Evolutionary conservation across 2,888 invertebrate genomes (phyloP), one percentile per base, ranked within the genome.

Genomic region (Dryobotodes eremita): DNA sequence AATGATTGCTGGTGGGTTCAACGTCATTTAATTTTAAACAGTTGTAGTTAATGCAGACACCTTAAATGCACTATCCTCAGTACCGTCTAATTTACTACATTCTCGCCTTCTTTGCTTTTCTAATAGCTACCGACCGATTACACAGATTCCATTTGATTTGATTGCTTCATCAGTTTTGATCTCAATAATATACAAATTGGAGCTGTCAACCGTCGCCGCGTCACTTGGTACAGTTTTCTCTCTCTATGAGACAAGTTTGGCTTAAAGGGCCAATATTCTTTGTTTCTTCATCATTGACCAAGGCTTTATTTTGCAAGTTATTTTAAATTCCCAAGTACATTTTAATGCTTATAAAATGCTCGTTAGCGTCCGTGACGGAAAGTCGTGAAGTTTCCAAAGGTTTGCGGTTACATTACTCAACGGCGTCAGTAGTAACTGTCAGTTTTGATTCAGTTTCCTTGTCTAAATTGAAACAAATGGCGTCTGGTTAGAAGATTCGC

Each of bases 301-400:
- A 70, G 72, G n/a, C 10, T 74, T 57, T 66, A 55, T 36, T 36
- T 36, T 36, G 55, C n/a, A n/a, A 69, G n/a, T 20, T 42, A 48
- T 73, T 64, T 70, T 26, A 36, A 36, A 64, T 75, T 57, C 20
- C 20, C 15, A 85, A 68, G 55, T 62, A 61, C 15, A 80, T 80
- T 85, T 66, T 62, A 59, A 62, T 73, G 57, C 17, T 82, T 82
- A 77, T 82, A 71, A 86, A 86, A 86, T 82, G 73, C 73, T 84
- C 59, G 77, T 84, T 84, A 86, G 73, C 57, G 77, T 81, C 82
- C 83, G 76, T 84, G 83, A 86, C 83, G 57, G 66, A 82, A 68
- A 84, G 83, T 84, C 86, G 86, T 84, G 83, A 82, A 73, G 83
- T 86, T 84, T 74, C 82, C 77, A 74, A 84, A 84, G 83, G 62